These are phyloP conservation scores for Athalia rosae DNA, from an alignment of 2,888 invertebrate genomes.

Conservation along the genomic window DNA sequence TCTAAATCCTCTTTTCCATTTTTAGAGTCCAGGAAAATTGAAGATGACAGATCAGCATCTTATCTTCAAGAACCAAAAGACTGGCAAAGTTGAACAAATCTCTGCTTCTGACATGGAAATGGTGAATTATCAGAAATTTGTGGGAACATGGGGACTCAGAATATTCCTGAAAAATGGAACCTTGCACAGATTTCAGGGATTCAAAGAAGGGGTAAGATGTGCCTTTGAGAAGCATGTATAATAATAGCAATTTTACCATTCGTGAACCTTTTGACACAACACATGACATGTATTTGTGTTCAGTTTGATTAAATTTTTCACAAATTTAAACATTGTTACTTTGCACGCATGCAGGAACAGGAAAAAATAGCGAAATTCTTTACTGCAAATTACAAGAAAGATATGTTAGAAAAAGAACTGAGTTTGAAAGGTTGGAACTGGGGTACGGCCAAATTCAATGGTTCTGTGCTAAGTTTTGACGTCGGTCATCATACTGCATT, in stretches of 20 bases:
- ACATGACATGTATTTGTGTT: neutral
- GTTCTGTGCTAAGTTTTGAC: slow-evolving; percentile 89
- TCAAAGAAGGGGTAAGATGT: slow-evolving; percentile 86
- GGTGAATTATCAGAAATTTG: slow-evolving; percentile 94
- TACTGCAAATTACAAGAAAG: slow-evolving; percentile 86
- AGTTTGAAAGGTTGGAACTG: slow-evolving; percentile 99
- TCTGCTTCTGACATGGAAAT: slow-evolving; percentile 89
- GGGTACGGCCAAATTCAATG: slow-evolving; percentile 96
- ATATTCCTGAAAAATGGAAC: slow-evolving; percentile 93
- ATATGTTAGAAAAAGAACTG: slow-evolving; percentile 93
- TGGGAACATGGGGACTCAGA: slow-evolving; percentile 92
- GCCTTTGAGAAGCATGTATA: no score
- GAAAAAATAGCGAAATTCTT: slow-evolving; percentile 95
- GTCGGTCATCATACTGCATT: slow-evolving; percentile 90
- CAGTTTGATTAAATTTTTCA: no score
- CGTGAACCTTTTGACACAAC: neutral
- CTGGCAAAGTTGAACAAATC: slow-evolving; percentile 96
- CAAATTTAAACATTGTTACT: no score
- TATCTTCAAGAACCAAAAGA: slow-evolving; percentile 95
- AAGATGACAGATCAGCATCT: slow-evolving; percentile 94
- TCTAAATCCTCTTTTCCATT: slow-evolving; percentile 52
- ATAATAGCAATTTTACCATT: neutral
- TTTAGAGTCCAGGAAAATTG: slow-evolving; percentile 91
- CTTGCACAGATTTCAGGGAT: slow-evolving; percentile 93
- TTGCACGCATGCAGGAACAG: slow-evolving; percentile 80